These are phyloP conservation scores for Belgica antarctica DNA, from an alignment of 2,888 invertebrate species.

Conservation along the genomic window DNA sequence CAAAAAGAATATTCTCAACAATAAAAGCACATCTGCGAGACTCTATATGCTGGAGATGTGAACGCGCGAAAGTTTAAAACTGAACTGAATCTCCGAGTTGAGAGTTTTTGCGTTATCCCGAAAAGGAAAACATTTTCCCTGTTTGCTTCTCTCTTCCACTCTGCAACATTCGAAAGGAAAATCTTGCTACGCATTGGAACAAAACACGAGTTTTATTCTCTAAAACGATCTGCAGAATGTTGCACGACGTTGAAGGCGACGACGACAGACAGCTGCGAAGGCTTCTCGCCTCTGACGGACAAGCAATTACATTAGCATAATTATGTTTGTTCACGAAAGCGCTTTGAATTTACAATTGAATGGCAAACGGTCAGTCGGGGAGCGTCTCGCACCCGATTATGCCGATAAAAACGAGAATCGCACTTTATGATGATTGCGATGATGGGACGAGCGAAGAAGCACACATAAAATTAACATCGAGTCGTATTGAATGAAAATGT, in stretches of 20 bases:
- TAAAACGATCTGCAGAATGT: not conserved
- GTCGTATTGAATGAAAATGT: not conserved
- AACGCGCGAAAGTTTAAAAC: constrained; percentile 36
- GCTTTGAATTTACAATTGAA: not conserved
- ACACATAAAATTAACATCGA: constrained; percentile 8
- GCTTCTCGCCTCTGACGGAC: not conserved
- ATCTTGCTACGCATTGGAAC: constrained; percentile 19
- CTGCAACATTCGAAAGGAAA: constrained; percentile 5
- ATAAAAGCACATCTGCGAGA: constrained; percentile 7
- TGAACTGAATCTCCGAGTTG: constrained; percentile 32
- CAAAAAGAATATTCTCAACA: not conserved
- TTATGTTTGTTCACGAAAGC: constrained; percentile 31
- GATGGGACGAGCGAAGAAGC: not conserved
- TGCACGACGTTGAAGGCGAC: constrained; percentile 11
- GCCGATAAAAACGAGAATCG: not conserved
- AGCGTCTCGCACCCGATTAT: not conserved
- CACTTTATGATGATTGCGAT: constrained; percentile 15
- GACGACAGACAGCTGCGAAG: not conserved
- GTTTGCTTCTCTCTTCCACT: not conserved
- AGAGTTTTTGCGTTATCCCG: not conserved
- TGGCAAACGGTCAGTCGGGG: not conserved
- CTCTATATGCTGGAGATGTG: constrained; percentile 22
- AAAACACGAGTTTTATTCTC: not conserved
- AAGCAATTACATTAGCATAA: constrained; percentile 42
- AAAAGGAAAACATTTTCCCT: constrained; percentile 14